phyloP scores from a whole-genome alignment of 2,113 vertebrate genomes.

The Rhea pennata region DNA sequence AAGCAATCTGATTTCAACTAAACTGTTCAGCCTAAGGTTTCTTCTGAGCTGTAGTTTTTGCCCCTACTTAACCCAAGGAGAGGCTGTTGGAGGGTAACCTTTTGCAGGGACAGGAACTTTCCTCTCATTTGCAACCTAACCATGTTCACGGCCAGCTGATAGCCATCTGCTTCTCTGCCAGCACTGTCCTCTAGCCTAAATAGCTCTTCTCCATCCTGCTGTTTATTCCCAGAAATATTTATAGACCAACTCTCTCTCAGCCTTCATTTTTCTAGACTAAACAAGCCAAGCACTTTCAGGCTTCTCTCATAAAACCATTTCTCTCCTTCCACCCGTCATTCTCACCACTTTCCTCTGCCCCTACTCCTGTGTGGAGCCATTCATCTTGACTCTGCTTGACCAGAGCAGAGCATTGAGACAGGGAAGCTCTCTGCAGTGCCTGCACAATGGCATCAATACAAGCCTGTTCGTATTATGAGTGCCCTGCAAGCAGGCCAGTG shows the following conservation, averaged over 20 bases:
- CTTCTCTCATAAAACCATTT: neutral
- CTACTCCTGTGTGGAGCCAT: neutral
- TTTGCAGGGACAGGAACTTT: neutral
- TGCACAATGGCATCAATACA: accelerated
- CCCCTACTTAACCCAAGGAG: neutral
- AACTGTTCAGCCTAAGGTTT: neutral
- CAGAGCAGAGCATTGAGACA: neutral
- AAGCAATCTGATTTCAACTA: accelerated
- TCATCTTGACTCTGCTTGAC: accelerated
- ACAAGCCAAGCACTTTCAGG: constrained; percentile 33
- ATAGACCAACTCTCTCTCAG: constrained; percentile 33
- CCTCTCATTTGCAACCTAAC: accelerated
- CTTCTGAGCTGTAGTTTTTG: accelerated
- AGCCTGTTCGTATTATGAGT: neutral
- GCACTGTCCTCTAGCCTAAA: constrained; percentile 48
- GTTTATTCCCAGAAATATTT: constrained; percentile 64
- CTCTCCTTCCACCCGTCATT: neutral
- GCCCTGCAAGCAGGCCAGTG: neutral
- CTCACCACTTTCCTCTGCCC: neutral
- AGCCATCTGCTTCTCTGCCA: constrained; percentile 60
- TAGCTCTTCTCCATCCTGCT: constrained; percentile 50
- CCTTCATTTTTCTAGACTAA: constrained; percentile 65
- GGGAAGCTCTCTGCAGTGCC: neutral
- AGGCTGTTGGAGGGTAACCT: neutral
- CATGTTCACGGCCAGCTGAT: constrained; percentile 52